These are phyloP conservation scores for Aspidoscelis tigris DNA, from an alignment of 2,113 vertebrate species.

Conservation along the genomic window DNA sequence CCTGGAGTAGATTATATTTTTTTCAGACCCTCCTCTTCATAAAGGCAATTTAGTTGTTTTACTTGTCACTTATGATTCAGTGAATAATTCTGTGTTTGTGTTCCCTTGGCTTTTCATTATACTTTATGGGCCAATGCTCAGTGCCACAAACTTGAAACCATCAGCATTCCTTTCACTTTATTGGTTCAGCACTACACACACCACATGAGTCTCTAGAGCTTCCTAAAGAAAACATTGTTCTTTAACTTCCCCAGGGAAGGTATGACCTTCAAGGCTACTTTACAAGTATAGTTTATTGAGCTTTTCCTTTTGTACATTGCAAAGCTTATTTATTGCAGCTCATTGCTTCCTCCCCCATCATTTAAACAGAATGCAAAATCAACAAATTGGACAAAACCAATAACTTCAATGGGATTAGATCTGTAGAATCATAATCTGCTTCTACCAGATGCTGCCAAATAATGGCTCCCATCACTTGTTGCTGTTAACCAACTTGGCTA, in stretches of 20 bases:
- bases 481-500: too few relatives aligned
- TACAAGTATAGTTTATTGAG: conserved; percentile 23
- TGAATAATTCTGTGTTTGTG: conserved; percentile 5
- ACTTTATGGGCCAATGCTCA: conserved; percentile 17
- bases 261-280: conserved; percentile 45
- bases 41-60: conserved; percentile 19
- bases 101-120: conserved; percentile 28
- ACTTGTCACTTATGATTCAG: conserved; percentile 12
- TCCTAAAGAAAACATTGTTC: conserved; percentile 22
- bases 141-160: not conserved
- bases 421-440: not conserved
- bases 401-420: not conserved
- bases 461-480: too few relatives aligned
- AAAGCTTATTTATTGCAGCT: conserved; percentile 11
- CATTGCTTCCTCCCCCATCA: conserved; percentile 11
- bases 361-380: conserved; percentile 24
- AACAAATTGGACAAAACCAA: not conserved
- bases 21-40: not conserved
- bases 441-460: not conserved
- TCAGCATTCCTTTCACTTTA: conserved; percentile 33
- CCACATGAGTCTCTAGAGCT: not conserved
- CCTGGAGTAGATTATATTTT: not conserved
- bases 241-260: conserved; percentile 24
- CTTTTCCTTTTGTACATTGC: conserved; percentile 42
- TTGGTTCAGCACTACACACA: conserved; percentile 1